Base-by-base conservation (phyloP, 1,140 invertebrate genomes). In the Leptopilina clavipes region DNA sequence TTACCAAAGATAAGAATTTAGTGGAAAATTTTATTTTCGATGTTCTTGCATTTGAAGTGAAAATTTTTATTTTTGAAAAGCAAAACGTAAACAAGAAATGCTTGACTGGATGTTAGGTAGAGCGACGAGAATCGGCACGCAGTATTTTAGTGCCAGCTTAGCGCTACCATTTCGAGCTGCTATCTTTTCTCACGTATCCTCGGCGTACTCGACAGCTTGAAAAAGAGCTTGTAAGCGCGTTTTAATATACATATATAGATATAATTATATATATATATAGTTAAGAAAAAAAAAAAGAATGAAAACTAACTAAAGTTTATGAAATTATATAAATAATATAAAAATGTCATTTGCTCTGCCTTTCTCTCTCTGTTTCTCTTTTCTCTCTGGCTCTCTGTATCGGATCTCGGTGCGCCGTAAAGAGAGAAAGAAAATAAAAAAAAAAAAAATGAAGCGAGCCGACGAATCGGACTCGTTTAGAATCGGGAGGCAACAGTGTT, bases 401-500 rank as follows among this genome's bases (percentile, higher is more conserved):
- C 73, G 76, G 74, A 74, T 37, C 45, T 79, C 73, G 73, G 48
- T 70, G 76, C 59, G 71, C 72, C 73, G 70, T 43, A 40, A 40
- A 40, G 37, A 40, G 37, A 40, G 37, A 40, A 9, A 40, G 7
- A 40, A 31, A 31, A 31, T 3, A 31, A 31, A 31, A 40, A 75
- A 76, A 65, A 72, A 70, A 71, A 75, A 71, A 70, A 75, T 76
- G 65, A 44, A 40, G 76, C 73, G 78, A 77, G 80, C 76, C 76
- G 77, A 79, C 74, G 80, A 81, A 82, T 85, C 79, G 25, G 85
- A 79, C 81, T 79, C 83, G 81, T 80, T 9, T 79, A 79, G 81
- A n/a, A n/a, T 88, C 82, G 84, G 83, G 83, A 85, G 85, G 83
- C 83, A 89, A 86, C 84, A 86, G 78, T 81, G 86, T 88, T 91